Percentiles rank a stretch among this genome's conserved stretches.
Evolutionary conservation across 2,797 vertebrate species (phyloP).

Genomic region (Myioborus melanocephalus): DNA sequence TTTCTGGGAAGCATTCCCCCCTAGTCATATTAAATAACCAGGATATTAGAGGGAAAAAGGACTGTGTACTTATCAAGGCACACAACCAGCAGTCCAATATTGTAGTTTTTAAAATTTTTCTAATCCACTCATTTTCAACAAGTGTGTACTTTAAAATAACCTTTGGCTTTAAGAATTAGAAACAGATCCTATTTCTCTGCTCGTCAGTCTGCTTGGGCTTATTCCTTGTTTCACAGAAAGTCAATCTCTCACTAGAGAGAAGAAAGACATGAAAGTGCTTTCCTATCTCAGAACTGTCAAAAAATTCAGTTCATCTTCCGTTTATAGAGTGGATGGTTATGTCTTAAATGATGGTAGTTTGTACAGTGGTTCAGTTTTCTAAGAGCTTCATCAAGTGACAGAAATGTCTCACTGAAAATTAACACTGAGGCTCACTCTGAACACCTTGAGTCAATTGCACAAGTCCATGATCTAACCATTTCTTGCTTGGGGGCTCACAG

Average conservation of each 20-base stretch:
- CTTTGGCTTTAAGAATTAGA: background rate
- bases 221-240: background rate
- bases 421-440: background rate
- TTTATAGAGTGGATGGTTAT: background rate
- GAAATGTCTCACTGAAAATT: background rate
- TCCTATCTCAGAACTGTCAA: background rate
- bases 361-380: background rate
- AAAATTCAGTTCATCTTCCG: background rate
- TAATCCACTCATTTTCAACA: background rate
- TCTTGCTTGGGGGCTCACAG: background rate
- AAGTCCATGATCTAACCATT: background rate
- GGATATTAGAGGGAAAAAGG: background rate
- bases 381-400: background rate
- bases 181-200: background rate
- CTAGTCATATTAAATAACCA: background rate
- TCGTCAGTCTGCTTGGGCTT: background rate
- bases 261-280: background rate
- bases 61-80: background rate
- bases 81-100: background rate
- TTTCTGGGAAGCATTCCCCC: constrained; percentile 3
- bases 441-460: background rate
- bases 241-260: background rate
- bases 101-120: background rate
- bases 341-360: background rate
- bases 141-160: background rate